Evolutionary conservation across 1,140 invertebrate genomes (phyloP).

Genomic region (Parapsyche elsis): DNA sequence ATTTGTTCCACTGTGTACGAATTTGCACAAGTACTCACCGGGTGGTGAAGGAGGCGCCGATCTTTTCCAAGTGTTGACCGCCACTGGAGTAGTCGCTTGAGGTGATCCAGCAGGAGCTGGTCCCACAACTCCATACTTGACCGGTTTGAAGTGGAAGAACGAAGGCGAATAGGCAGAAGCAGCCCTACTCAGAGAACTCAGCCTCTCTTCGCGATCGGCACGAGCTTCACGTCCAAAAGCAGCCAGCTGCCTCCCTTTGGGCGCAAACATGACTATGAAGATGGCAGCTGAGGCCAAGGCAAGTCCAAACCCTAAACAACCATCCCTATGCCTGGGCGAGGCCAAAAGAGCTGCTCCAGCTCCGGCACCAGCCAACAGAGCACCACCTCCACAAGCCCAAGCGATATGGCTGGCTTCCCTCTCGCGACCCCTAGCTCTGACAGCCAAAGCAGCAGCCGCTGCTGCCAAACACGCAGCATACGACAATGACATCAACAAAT

Average conservation of each 20-base stretch:
- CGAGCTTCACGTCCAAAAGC: slow-evolving; percentile 86
- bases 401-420: slow-evolving; percentile 90
- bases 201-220: slow-evolving; percentile 79
- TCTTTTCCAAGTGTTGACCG: slow-evolving; percentile 62
- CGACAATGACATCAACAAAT: slow-evolving; percentile 81
- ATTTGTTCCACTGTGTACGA: too few species aligned
- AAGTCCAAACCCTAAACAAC: slow-evolving; percentile 88
- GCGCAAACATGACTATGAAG: slow-evolving; percentile 93
- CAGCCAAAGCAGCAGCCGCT: slow-evolving; percentile 84
- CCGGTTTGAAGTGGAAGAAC: slow-evolving; percentile 91
- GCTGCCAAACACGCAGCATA: slow-evolving; percentile 87
- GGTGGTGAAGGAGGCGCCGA: slow-evolving; percentile 68
- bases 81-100: slow-evolving; percentile 58
- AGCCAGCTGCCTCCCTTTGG: slow-evolving; percentile 90
- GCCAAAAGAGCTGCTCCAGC: slow-evolving; percentile 79
- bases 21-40: slow-evolving; percentile 66
- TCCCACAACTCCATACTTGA: slow-evolving; percentile 76
- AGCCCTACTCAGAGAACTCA: slow-evolving; percentile 79
- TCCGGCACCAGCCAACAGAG: slow-evolving; percentile 91
- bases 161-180: slow-evolving; percentile 88
- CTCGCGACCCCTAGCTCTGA: slow-evolving; percentile 92
- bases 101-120: slow-evolving; percentile 63
- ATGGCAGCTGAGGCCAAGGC: slow-evolving; percentile 84
- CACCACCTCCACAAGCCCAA: slow-evolving; percentile 81
- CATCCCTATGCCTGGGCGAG: slow-evolving; percentile 82